phyloP scores from a whole-genome alignment of 2,797 vertebrate genomes.

The Onychomys leucogaster region DNA sequence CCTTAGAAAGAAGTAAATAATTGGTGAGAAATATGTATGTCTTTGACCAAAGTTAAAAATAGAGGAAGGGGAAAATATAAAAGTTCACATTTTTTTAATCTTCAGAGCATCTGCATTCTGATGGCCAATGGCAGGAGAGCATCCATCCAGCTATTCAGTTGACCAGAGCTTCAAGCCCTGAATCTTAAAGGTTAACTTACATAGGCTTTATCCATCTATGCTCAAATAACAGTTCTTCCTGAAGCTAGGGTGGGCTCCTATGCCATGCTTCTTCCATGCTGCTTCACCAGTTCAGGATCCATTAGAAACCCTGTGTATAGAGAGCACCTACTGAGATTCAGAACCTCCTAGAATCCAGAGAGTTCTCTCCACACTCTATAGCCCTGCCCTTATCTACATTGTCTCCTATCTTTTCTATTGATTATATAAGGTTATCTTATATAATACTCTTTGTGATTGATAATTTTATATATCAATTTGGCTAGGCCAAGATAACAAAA shows the following conservation, averaged over 20 bases:
- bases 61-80: background rate
- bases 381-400: background rate
- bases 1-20: slow-evolving; percentile 43
- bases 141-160: background rate
- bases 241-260: background rate
- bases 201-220: background rate
- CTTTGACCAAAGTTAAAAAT: background rate
- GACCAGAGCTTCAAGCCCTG: background rate
- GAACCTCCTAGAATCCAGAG: background rate
- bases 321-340: background rate
- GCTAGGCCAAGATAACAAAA: background rate
- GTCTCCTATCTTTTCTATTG: background rate
- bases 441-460: background rate
- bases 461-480: slow-evolving; percentile 47
- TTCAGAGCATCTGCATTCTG: background rate
- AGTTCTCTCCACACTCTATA: background rate
- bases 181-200: background rate
- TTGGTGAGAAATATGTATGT: background rate
- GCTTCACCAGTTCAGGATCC: background rate
- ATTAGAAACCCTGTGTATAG: background rate
- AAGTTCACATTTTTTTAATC: background rate
- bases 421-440: background rate
- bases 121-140: background rate
- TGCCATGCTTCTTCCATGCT: background rate
- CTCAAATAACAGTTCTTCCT: background rate